These are phyloP conservation scores for Dissostichus mawsoni DNA, from an alignment of 2,113 vertebrate species.

Conservation along the genomic window DNA sequence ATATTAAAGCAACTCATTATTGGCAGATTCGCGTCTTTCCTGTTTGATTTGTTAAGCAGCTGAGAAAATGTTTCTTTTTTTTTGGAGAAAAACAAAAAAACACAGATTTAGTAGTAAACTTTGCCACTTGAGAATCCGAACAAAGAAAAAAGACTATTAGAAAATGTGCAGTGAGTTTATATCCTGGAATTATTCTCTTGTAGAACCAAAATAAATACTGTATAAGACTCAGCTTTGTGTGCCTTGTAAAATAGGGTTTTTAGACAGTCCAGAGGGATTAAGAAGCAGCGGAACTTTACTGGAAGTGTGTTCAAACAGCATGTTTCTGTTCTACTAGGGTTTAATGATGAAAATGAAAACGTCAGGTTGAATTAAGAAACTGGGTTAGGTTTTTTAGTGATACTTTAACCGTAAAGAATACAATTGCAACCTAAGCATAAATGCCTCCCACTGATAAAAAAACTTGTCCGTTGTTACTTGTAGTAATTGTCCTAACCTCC, in stretches of 20 bases:
- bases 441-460: slow-evolving; percentile 47
- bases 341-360: background rate
- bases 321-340: background rate
- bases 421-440: slow-evolving; percentile 57
- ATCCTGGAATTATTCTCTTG: background rate
- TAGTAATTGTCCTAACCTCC: background rate
- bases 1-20: too few relatives aligned
- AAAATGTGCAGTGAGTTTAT: background rate
- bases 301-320: background rate
- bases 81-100: background rate
- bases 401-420: slow-evolving; percentile 52
- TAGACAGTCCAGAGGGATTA: background rate
- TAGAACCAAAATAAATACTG: background rate
- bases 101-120: background rate
- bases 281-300: background rate
- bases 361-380: background rate
- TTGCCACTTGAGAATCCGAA: background rate
- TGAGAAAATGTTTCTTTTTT: too few relatives aligned
- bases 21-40: too few relatives aligned
- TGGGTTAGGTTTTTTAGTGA: background rate
- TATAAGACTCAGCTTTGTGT: background rate
- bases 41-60: too few relatives aligned
- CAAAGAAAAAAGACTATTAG: background rate
- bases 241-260: background rate
- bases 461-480: background rate